Base-by-base conservation (phyloP, 2,113 vertebrate species). In the Noctilio leporinus region DNA sequence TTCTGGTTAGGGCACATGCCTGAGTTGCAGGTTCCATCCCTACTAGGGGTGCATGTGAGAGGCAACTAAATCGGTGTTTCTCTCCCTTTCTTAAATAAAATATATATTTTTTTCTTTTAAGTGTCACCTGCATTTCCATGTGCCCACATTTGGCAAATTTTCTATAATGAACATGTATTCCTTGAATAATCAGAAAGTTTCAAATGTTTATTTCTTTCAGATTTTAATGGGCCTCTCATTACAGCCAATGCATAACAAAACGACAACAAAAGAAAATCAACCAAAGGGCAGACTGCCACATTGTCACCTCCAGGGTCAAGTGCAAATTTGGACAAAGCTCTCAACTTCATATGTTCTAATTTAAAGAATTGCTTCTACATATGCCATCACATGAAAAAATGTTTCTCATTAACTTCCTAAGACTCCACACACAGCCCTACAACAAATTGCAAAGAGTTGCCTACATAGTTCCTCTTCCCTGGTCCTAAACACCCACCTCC, bases 231-330 rank as follows among this genome's bases (percentile, higher is more conserved):
- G 55, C 47, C 24, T 92, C 47, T 40, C 51, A 75, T 57, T 91
- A 93, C 51, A 28, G 45, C 35, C 78, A 89, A 86, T 72, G 43
- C 26, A 67, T 24, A 92, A 77, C 10, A 19, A 22, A 96, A 91
- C 30, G 73, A 64, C 72, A 57, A 89, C 51, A 95, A 30, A 62
- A 14, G 59, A 94, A 97, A 96, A 89, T 93, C 86, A 96, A 84
- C 47, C 59, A 85, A 95, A 94, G 57, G 51, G 45, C 65, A 55
- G 33, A 80, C 47, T 83, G 89, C 75, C 55, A 26, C 80, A 67
- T 94, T 88, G 81, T 77, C 11, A 93, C 47, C 16, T 85, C 55
- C 76, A 69, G 57, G 33, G 45, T 40, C 93, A 97, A 86, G 40
- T 86, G 64, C 40, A 80, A 89, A 94, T 22, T 69, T 85, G 17